phyloP scores from a whole-genome alignment of 2,113 vertebrate genomes.

The Genyomyrus donnyi region DNA sequence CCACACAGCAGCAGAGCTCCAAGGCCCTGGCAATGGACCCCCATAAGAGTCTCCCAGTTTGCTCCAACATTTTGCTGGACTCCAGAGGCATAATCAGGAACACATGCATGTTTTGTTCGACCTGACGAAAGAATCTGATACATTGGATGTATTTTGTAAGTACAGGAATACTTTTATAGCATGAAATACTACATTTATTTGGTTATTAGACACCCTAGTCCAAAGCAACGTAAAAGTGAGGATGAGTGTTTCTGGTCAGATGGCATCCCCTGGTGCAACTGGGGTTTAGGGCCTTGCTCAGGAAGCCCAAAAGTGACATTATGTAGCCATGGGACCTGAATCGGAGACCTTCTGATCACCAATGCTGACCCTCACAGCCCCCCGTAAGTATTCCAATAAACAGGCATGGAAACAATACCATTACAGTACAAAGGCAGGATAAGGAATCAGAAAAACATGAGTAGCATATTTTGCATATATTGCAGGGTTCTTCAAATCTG shows the following conservation, averaged over 20 bases:
- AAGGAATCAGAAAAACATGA: neutral
- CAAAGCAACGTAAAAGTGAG: neutral
- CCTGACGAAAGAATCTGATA: constrained; percentile 48
- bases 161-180: neutral
- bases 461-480: neutral
- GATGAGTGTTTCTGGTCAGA: neutral
- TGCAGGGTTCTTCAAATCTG: neutral
- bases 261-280: neutral
- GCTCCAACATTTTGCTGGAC: neutral
- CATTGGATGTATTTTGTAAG: neutral
- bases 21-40: constrained; percentile 49
- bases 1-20: constrained; percentile 54
- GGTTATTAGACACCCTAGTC: neutral
- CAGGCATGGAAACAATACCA: neutral
- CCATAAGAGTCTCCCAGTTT: constrained; percentile 17
- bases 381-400: neutral
- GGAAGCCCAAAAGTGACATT: neutral
- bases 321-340: neutral
- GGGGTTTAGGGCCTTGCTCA: neutral
- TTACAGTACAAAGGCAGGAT: neutral
- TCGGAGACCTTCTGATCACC: neutral
- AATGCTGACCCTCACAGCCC: neutral
- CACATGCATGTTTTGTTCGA: constrained; percentile 65
- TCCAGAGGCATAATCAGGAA: constrained; percentile 59
- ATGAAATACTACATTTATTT: neutral